phyloP scores from a whole-genome alignment of 2,888 invertebrate species.

The Xylota sylvarum region DNA sequence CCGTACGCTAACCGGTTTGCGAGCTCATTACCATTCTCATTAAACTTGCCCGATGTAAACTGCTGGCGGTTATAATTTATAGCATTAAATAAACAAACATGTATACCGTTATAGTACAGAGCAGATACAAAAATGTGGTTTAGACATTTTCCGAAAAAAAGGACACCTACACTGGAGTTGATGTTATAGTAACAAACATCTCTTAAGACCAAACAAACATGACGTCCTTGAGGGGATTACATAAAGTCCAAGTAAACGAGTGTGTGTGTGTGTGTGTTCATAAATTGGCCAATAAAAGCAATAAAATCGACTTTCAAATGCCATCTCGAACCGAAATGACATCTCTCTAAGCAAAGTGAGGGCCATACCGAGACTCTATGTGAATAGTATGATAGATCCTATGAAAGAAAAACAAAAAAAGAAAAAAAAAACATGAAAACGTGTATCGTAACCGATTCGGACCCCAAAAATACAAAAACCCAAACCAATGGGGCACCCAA shows the following conservation, averaged over 20 bases:
- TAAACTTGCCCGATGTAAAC: constrained; percentile 71
- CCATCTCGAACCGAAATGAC: constrained; percentile 62
- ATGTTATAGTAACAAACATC: constrained; percentile 7
- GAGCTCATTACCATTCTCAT: constrained; percentile 75
- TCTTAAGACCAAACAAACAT: constrained; percentile 24
- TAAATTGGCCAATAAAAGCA: constrained; percentile 69
- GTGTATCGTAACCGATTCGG: constrained; percentile 39
- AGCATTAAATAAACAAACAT: constrained; percentile 61
- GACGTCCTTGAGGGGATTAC: constrained; percentile 67
- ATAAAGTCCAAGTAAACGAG: constrained; percentile 29
- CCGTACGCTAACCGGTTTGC: constrained; percentile 55
- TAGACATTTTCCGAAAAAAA: constrained; percentile 16
- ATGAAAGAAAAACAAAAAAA: background rate
- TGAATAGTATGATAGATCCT: background rate
- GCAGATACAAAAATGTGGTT: background rate
- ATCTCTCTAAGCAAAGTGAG: constrained; percentile 46
- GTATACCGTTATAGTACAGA: constrained; percentile 35
- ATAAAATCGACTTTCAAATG: constrained; percentile 75
- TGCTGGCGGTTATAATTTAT: constrained; percentile 70
- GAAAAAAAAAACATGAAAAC: constrained; percentile 15
- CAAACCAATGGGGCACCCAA: constrained; percentile 58
- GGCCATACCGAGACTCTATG: constrained; percentile 24
- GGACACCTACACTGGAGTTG: constrained; percentile 31
- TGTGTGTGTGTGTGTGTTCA: constrained; percentile 25
- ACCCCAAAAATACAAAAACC: constrained; percentile 26